A percentile compares a stretch with the other conserved stretches of the same genome.
phyloP scores from a whole-genome alignment of 2,888 invertebrate species.

The Ceratothoa steindachneri region DNA sequence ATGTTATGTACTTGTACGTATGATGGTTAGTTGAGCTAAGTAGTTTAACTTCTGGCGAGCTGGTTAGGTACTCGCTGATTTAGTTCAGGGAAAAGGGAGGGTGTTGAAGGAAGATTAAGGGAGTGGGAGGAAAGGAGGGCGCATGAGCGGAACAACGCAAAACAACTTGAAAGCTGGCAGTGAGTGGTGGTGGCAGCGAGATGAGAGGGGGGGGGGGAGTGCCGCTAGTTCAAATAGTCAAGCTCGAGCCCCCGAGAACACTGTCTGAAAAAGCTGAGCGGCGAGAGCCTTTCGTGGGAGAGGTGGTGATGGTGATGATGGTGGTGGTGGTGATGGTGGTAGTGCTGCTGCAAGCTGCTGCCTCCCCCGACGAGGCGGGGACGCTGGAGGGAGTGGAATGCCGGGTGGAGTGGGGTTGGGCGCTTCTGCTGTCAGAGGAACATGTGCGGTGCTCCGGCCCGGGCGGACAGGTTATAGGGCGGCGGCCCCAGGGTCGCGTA shows the following conservation, averaged over 20 bases:
- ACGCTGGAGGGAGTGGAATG: slow-evolving; percentile 28
- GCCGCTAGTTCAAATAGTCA: background rate
- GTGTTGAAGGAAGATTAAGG: background rate
- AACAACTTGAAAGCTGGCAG: background rate
- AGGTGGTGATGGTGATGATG: slow-evolving; percentile 8
- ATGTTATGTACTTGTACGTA: too few species aligned
- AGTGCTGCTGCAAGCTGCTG: background rate
- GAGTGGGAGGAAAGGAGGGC: too few species aligned
- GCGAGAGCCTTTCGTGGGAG: background rate
- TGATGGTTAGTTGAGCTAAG: too few species aligned
- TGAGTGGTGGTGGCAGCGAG: background rate
- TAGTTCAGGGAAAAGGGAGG: background rate
- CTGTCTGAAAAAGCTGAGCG: slow-evolving; percentile 16
- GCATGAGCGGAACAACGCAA: too few species aligned
- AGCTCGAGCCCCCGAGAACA: background rate
- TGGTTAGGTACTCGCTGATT: too few species aligned
- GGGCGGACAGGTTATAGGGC: slow-evolving; percentile 15
- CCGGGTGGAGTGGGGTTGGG: too few species aligned
- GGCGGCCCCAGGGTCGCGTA: slow-evolving; percentile 20
- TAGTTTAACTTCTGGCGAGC: background rate
- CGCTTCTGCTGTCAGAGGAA: slow-evolving; percentile 47
- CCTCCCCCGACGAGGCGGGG: background rate
- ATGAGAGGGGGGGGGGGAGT: background rate
- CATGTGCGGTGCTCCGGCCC: slow-evolving; percentile 27
- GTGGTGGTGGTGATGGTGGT: slow-evolving; percentile 4